Evolutionary conservation across 2,797 vertebrate species (phyloP), one percentile per base, ranked within the genome.

Genomic region (Urosaurus nigricauda): DNA sequence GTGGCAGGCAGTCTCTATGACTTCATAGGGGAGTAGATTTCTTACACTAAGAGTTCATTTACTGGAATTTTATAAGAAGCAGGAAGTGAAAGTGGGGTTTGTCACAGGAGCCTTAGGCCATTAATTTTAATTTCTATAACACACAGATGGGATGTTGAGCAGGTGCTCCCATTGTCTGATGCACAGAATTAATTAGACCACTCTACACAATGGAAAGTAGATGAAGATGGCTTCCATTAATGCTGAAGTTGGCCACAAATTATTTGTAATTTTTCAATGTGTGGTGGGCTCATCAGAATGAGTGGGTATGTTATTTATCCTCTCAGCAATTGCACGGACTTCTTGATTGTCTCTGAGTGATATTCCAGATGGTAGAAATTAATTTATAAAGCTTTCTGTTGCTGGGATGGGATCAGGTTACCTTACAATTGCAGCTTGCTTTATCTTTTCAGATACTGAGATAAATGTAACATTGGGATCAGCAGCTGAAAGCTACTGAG

Each of bases 1-100:
- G 24, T 93, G 93, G 92, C 94, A 53, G 2, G 65, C 65, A 4
- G 29, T 88, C 89, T 87, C 21, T 53, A 53, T 82, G 88, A 77
- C 88, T 90, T 83, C 0, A 0, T 0, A 4, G 17, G 58, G 92
- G 88, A 90, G 87, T 29, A 91, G 84, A 93, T 82, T 90, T 85
- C 78, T 5, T n/a, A 43, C 51, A 56, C 47, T 21, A 79, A 29
- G 24, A n/a, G 5, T n/a, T 86, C 63, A 40, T 53, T 78, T 92
- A 65, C 83, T 77, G 90, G 78, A 82, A 82, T 82, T 40, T 68
- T 37, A 51, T 32, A 77, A 56, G 70, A 89, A 81, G 21, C 56
- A 40, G 60, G 78, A 75, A 75, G 68, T 14, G 16, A 14, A 9
- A 19, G 60, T 5, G 60, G 65, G 3, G 65, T 29, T 68, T 32